Base-by-base conservation (phyloP, 2,888 invertebrate genomes). In the Drosophila pseudotakahashii region DNA sequence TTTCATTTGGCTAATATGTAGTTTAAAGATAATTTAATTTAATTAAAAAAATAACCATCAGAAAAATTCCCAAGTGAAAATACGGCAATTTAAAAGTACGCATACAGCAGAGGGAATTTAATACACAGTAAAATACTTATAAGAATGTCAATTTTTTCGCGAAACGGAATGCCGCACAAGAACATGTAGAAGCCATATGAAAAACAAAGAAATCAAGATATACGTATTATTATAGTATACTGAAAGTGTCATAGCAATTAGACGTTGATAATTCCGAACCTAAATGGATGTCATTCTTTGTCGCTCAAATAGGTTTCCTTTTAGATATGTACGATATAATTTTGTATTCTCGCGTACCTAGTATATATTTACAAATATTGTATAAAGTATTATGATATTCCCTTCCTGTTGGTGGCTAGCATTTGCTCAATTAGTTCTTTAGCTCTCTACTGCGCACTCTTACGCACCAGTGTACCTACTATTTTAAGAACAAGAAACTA, bases 401-500 rank as follows among this genome's bases (percentile, higher is more conserved):
- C 72, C 54, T 42, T 47, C 69, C 41, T 23, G 47, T 69, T 69
- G 77, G 51, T 80, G 84, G 84, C 69, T 73, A 73, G 84, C 73
- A 86, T 83, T 80, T 83, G 81, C 81, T 81, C 81, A 81, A 82
- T 76, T 74, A 80, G 73, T 86, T 81, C 47, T 44, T 48, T 55
- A 73, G 47, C 61, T 80, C 54, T 70, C 64, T 41, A 34, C 34
- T 68, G 68, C 68, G 77, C 80, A 82, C 77, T 67, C 61, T 75
- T 39, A 60, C 77, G 81, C 86, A 81, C 73, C 78, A 75, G 58
- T 66, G 81, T 81, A 87, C 81, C 81, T 87, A 82, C 61, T 82
- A 84, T 72, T 75, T 82, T 85, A 81, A 82, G 87, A 47, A 66
- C 16, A 62, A 59, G 23, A 42, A 51, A 63, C 53, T 70, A 70